phyloP scores from a whole-genome alignment of 2,797 vertebrate genomes.

The Leptodactylus fallax region DNA sequence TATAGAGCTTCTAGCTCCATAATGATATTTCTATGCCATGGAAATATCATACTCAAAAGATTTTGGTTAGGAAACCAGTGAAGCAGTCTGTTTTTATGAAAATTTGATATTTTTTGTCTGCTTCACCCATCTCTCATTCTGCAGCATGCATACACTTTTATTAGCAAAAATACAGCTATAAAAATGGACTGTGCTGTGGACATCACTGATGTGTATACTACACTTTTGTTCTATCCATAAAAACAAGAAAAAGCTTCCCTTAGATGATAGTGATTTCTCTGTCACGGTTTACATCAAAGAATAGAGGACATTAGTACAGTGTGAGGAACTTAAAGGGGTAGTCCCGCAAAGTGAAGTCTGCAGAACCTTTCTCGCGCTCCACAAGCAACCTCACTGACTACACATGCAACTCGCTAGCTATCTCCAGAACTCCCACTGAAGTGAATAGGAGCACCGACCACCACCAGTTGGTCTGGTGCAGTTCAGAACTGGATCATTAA shows the following conservation, averaged over 20 bases:
- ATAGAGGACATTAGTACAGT: too few relatives aligned
- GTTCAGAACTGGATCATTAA: neutral
- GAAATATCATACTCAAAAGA: neutral
- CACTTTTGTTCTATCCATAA: neutral
- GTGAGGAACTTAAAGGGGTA: too few relatives aligned
- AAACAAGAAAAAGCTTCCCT: neutral
- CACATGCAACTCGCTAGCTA: too few relatives aligned
- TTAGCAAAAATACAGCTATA: neutral
- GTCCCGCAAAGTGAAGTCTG: too few relatives aligned
- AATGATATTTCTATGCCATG: neutral
- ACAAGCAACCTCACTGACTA: too few relatives aligned
- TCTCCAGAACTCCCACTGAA: too few relatives aligned
- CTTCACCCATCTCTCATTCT: neutral
- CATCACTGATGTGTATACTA: neutral
- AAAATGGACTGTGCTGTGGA: neutral
- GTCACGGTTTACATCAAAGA: neutral
- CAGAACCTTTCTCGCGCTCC: too few relatives aligned
- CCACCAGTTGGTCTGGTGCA: too few relatives aligned
- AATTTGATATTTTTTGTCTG: neutral
- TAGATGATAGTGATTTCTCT: neutral
- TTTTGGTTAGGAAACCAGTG: neutral
- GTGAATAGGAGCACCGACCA: too few relatives aligned
- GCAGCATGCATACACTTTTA: neutral
- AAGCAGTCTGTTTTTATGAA: neutral
- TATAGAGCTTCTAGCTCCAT: neutral